Conservation (phyloP, 1,140 invertebrate species). For the Chymomyza costata region DNA sequence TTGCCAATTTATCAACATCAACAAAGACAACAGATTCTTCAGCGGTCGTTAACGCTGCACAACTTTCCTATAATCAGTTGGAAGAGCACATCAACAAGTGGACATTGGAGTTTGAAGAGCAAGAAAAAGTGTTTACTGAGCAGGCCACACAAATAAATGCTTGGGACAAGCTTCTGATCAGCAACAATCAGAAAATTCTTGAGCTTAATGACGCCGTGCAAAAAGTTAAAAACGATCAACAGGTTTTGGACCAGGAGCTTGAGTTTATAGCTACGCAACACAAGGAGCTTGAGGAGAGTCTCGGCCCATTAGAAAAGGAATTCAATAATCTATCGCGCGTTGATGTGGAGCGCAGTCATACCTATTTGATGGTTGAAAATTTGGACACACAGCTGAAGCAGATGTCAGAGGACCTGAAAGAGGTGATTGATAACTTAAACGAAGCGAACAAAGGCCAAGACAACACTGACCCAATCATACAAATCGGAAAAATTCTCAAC, state of each 20-base stretch:
- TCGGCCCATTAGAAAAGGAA: conserved; percentile 90
- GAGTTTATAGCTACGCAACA: conserved; percentile 96
- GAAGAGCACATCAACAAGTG: conserved; percentile 97
- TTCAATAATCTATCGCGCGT: conserved; percentile 82
- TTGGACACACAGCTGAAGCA: conserved; percentile 94
- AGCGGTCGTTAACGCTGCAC: conserved; percentile 36
- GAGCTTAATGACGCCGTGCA: conserved; percentile 89
- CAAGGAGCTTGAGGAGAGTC: conserved; percentile 91
- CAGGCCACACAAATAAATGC: conserved; percentile 96
- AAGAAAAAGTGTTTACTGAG: conserved; percentile 94
- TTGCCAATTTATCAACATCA: conserved; percentile 51
- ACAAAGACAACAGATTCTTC: conserved; percentile 61
- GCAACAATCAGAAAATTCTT: conserved; percentile 95
- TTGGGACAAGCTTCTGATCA: conserved; percentile 93
- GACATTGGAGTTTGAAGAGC: conserved; percentile 94
- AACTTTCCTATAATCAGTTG: conserved; percentile 89
- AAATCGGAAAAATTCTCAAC: conserved; percentile 95
- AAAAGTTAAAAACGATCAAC: conserved; percentile 91
- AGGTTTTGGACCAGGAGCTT: conserved; percentile 93
- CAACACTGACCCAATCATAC: conserved; percentile 90
- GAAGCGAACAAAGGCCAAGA: conserved; percentile 90
- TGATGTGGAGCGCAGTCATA: conserved; percentile 91
- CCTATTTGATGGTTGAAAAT: conserved; percentile 91
- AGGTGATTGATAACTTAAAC: conserved; percentile 96
- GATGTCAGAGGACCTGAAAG: conserved; percentile 96